Base-by-base conservation (phyloP, 2,888 invertebrate genomes). In the Eremobia ochroleuca region DNA sequence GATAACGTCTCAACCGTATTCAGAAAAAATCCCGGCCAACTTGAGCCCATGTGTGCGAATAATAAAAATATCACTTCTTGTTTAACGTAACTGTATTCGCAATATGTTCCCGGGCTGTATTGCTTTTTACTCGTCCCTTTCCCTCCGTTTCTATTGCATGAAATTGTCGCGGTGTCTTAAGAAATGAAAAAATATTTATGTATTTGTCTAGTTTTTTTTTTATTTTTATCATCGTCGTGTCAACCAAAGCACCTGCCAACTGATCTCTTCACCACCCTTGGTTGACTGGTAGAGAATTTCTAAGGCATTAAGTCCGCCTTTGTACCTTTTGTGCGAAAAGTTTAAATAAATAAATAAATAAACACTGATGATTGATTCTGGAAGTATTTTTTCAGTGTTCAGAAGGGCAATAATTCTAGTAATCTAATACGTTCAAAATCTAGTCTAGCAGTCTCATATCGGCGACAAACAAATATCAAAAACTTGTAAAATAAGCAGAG, bases 41-140 rank as follows among this genome's bases (percentile, higher is more conserved):
- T 85, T 62, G 87, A 85, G 81, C 87, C 87, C 86, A 86, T 85
- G 74, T 85, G 81, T 74, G 77, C 49, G 83, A 83, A 83, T 87
- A 85, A 90, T 89, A 85, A 87, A 88, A 89, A 90, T 91, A 90
- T 90, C 89, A 87, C 83, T 87, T 87, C 88, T 84, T 86, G 77
- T 77, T 78, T 78, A 70, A 80, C 73, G 77, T 84, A 72, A 79
- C 85, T 77, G 65, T 90, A 85, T 89, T 89, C 82, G 89, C 90
- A 92, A 92, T 93, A 92, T 92, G 92, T 90, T 90, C 87, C 87
- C 80, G 76, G 85, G 84, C 79, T 90, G 90, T 86, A 92, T 92
- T 92, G 90, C 89, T 91, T 91, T 91, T 90, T 89, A 87, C 79
- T 77, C 58, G 85, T 85, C 87, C 85, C 83, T 81, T 84, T 80